A percentile compares a stretch with the other conserved stretches of the same genome.
Conservation (phyloP, 1,140 invertebrate species). For the Whitmania pigra region DNA sequence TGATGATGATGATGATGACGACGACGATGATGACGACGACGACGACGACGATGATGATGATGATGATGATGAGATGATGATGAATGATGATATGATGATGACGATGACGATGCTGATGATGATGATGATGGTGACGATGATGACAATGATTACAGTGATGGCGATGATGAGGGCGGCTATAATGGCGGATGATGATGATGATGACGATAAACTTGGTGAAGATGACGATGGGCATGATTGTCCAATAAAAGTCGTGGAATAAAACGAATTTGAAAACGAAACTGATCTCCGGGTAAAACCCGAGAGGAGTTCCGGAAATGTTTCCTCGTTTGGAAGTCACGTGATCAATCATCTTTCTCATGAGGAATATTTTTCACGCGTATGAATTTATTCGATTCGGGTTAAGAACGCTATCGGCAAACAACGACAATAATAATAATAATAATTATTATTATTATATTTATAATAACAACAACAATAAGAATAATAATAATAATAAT, state of each 20-base stretch:
- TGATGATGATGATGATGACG: not conserved
- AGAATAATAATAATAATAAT: no score
- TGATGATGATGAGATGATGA: constrained; percentile 1
- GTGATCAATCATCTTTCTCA: constrained; percentile 3
- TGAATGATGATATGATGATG: constrained; percentile 5
- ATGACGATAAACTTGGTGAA: no score
- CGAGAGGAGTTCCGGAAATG: not conserved
- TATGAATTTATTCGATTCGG: not conserved
- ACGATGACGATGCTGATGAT: not conserved
- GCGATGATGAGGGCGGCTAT: not conserved
- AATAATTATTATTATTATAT: not conserved
- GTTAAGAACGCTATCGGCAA: not conserved
- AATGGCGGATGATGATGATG: not conserved
- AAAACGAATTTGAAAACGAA: constrained; percentile 10
- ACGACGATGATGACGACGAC: not conserved
- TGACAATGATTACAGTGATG: not conserved
- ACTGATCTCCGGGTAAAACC: not conserved
- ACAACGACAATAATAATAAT: not conserved
- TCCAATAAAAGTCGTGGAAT: not conserved
- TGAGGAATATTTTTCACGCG: not conserved
- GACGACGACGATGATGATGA: not conserved
- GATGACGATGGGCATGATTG: not conserved
- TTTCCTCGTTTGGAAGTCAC: not conserved
- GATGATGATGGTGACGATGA: not conserved
- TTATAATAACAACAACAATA: no score